Conservation (phyloP, 2,888 invertebrate genomes). For the Eugnorisma glareosa region DNA sequence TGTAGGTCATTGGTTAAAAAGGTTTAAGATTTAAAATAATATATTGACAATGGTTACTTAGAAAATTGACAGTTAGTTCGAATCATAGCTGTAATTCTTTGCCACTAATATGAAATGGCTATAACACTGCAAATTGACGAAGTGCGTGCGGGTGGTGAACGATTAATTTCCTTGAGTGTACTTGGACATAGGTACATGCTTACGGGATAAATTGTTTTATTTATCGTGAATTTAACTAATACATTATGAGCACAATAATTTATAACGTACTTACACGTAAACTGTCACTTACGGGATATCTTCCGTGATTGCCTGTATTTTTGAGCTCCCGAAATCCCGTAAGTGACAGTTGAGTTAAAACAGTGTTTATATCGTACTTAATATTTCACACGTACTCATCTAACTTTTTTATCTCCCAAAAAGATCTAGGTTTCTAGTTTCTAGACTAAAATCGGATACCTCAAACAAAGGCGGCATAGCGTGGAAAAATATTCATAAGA, state of each 20-base stretch:
- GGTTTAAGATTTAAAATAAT: not conserved
- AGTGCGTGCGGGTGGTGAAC: too few relatives aligned
- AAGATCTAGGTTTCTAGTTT: conserved; percentile 12
- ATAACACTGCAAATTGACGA: too few relatives aligned
- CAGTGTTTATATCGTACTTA: not conserved
- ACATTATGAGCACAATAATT: not conserved
- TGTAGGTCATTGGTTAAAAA: not conserved
- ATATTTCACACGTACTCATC: not conserved
- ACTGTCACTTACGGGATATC: too few relatives aligned
- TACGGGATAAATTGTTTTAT: not conserved
- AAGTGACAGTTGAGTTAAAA: too few relatives aligned
- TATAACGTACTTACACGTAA: too few relatives aligned
- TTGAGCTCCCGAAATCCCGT: too few relatives aligned
- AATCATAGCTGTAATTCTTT: not conserved
- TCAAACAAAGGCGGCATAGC: conserved; percentile 59
- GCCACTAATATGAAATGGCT: too few relatives aligned
- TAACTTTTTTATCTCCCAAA: conserved; percentile 9
- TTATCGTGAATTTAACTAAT: not conserved
- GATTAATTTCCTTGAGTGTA: too few relatives aligned
- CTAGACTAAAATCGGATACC: conserved; percentile 43
- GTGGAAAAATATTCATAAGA: conserved; percentile 73
- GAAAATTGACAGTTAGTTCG: not conserved
- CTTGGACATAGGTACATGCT: too few relatives aligned
- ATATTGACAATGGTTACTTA: too few relatives aligned
- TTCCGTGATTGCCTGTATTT: too few relatives aligned